Evolutionary conservation across 2,888 invertebrate species (phyloP).

Genomic region (Melinaea marsaeus): DNA sequence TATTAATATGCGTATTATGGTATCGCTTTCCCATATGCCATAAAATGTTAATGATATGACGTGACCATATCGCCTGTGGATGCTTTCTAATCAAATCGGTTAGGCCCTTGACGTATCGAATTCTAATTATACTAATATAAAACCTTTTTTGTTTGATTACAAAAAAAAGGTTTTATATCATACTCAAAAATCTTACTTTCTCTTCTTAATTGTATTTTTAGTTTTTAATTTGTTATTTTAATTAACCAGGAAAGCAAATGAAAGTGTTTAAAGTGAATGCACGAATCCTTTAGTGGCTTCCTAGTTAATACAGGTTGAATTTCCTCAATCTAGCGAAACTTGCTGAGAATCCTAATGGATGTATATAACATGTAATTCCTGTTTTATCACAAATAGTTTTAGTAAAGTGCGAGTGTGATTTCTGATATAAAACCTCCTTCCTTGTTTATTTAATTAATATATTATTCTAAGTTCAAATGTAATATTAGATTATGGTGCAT

Average conservation of each 20-base stretch:
- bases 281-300: conserved; percentile 15
- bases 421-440: neutral
- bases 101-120: conserved; percentile 30
- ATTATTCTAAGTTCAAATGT: neutral
- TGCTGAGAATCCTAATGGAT: conserved; percentile 16
- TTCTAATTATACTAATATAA: conserved; percentile 18
- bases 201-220: too few species aligned
- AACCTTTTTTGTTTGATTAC: neutral
- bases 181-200: too few species aligned
- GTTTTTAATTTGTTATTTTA: neutral
- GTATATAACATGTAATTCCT: conserved; percentile 8
- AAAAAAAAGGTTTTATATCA: too few species aligned
- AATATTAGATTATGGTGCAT: conserved; percentile 5
- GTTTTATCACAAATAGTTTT: neutral
- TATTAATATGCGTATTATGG: neutral
- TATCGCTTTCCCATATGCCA: conserved; percentile 44
- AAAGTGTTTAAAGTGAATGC: conserved; percentile 9
- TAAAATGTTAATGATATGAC: conserved; percentile 31
- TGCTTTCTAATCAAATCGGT: conserved; percentile 32
- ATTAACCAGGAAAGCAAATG: conserved; percentile 14
- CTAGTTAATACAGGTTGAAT: conserved; percentile 16
- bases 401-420: neutral
- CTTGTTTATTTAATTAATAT: neutral
- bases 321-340: conserved; percentile 23
- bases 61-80: conserved; percentile 23